Evolutionary conservation across 2,113 vertebrate species (phyloP).

Genomic region (Lynx canadensis): DNA sequence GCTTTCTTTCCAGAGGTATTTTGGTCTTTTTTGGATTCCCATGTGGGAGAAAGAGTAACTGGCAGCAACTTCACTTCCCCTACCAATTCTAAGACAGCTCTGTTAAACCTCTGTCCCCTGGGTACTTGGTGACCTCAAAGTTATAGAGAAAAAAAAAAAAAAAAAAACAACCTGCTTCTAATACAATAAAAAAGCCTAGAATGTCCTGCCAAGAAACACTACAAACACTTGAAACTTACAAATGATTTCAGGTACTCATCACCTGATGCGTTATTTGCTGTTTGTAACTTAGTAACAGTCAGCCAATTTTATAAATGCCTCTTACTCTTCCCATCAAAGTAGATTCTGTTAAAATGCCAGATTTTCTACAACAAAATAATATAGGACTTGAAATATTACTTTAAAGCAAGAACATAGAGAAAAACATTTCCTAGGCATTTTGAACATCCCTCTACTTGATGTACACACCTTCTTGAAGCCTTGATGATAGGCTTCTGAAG

Average conservation of each 20-base stretch:
- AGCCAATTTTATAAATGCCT: neutral
- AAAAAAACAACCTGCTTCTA: neutral
- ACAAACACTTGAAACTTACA: neutral
- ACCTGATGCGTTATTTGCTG: neutral
- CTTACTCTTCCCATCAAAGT: slow-evolving; percentile 11
- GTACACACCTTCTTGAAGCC: neutral
- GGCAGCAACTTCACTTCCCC: neutral
- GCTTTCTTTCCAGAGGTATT: neutral
- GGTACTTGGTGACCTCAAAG: neutral
- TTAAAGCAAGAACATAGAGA: neutral
- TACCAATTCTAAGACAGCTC: neutral
- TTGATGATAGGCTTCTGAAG: neutral
- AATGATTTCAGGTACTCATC: slow-evolving; percentile 45
- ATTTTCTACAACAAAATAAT: neutral
- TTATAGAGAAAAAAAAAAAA: slow-evolving; percentile 33
- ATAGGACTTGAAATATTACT: neutral
- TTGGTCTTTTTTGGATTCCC: neutral
- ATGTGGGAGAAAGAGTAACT: neutral
- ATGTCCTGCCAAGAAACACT: neutral
- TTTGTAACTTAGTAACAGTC: neutral
- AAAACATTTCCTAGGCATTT: neutral
- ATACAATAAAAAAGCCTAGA: neutral
- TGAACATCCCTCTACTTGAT: neutral
- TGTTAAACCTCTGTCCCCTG: neutral
- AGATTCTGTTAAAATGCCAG: neutral